Evolutionary conservation across 2,888 invertebrate genomes (phyloP).

Genomic region (Lapara coniferarum): DNA sequence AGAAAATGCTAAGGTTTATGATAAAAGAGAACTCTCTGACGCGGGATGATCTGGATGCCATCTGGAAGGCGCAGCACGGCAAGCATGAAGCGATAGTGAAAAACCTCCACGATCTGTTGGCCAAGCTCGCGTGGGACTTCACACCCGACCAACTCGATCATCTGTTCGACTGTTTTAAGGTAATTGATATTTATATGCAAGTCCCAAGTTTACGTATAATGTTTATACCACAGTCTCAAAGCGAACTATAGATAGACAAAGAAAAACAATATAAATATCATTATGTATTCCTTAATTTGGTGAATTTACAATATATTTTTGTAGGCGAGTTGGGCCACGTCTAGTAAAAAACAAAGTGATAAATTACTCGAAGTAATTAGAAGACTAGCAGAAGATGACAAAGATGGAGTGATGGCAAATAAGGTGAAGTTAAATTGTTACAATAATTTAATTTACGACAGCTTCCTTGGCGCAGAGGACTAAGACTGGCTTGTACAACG

Average conservation of each 20-base stretch:
- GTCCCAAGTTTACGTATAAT: background rate
- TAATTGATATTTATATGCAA: constrained; percentile 48
- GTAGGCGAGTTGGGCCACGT: constrained; percentile 96
- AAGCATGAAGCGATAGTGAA: constrained; percentile 99
- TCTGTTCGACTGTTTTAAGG: constrained; percentile 98
- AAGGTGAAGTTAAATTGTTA: constrained; percentile 84
- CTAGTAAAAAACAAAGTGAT: constrained; percentile 97
- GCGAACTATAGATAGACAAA: too few species aligned
- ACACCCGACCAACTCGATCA: constrained; percentile 98
- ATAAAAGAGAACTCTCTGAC: constrained; percentile 96
- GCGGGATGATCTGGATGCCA: constrained; percentile 95
- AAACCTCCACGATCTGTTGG: constrained; percentile 97
- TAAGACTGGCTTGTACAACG: too few species aligned
- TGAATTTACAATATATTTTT: constrained; percentile 41
- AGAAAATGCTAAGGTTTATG: constrained; percentile 98
- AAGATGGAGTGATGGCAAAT: constrained; percentile 99
- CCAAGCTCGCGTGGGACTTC: constrained; percentile 99
- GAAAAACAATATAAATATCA: too few species aligned
- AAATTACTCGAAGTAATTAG: constrained; percentile 97
- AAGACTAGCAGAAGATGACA: constrained; percentile 98
- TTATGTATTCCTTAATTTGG: too few species aligned
- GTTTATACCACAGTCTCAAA: too few species aligned
- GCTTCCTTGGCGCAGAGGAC: too few species aligned
- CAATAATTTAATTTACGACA: background rate
- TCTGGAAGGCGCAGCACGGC: constrained; percentile 98